phyloP scores from a whole-genome alignment of 2,113 vertebrate species.

The Myodes glareolus region DNA sequence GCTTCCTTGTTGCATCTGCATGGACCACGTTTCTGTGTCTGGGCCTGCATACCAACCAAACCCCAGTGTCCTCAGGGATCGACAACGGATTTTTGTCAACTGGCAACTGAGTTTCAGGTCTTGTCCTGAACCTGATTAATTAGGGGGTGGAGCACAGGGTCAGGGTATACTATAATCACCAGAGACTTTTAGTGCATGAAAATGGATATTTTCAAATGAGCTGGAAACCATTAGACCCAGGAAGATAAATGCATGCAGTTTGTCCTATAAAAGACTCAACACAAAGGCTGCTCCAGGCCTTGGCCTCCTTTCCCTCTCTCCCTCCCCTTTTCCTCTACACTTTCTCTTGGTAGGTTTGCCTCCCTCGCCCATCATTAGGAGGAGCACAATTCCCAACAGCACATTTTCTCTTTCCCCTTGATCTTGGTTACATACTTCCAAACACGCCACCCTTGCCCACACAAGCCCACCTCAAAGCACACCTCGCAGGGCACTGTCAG shows the following conservation, averaged over 20 bases:
- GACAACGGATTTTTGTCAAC: background rate
- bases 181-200: background rate
- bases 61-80: background rate
- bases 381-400: background rate
- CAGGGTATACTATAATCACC: background rate
- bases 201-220: constrained; percentile 1
- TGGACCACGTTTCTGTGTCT: background rate
- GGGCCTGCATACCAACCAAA: background rate
- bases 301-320: background rate
- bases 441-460: background rate
- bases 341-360: background rate
- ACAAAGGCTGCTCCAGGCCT: background rate
- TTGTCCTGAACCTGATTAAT: background rate
- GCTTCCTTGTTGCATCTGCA: background rate
- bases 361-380: background rate
- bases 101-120: background rate
- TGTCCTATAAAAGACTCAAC: background rate
- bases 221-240: background rate
- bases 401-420: background rate
- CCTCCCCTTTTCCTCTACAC: background rate
- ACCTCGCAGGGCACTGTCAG: background rate
- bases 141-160: background rate
- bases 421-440: background rate
- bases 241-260: background rate
- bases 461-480: background rate